phyloP scores from a whole-genome alignment of 2,888 invertebrate species.

The Auanema sp. region DNA sequence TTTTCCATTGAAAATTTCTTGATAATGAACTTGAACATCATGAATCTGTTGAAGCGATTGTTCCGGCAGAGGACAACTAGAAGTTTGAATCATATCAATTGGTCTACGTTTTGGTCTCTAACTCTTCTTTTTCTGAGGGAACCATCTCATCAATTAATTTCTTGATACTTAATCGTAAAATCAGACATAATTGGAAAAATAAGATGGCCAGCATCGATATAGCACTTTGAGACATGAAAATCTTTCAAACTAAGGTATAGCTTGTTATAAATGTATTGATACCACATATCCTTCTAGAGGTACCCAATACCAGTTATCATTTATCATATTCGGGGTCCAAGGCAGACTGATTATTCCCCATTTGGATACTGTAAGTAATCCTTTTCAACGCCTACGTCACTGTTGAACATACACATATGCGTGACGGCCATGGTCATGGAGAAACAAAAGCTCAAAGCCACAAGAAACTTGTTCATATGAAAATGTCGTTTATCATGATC shows the following conservation, averaged over 20 bases:
- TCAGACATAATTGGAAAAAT: slow-evolving; percentile 25
- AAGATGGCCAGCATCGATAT: slow-evolving; percentile 26
- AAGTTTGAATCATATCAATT: slow-evolving; percentile 7
- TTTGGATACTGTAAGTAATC: slow-evolving; percentile 29
- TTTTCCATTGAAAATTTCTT: slow-evolving; percentile 26
- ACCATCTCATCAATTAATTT: slow-evolving; percentile 25
- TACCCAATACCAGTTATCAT: slow-evolving; percentile 29
- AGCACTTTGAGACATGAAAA: slow-evolving; percentile 22
- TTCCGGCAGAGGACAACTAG: slow-evolving; percentile 26
- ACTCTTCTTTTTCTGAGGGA: slow-evolving; percentile 23
- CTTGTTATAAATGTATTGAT: not conserved
- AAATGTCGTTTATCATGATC: slow-evolving; percentile 39
- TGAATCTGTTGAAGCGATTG: slow-evolving; percentile 26
- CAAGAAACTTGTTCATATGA: slow-evolving; percentile 38
- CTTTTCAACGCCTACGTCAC: not conserved
- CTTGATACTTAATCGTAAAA: slow-evolving; percentile 17
- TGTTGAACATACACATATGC: slow-evolving; percentile 30
- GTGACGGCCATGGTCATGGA: slow-evolving; percentile 34
- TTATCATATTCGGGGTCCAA: slow-evolving; percentile 38
- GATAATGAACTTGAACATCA: slow-evolving; percentile 26
- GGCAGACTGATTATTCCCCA: slow-evolving; percentile 31
- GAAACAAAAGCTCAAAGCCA: slow-evolving; percentile 37
- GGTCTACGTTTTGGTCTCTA: not conserved
- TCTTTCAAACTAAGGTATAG: slow-evolving; percentile 8
- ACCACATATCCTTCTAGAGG: slow-evolving; percentile 42